A percentile compares a stretch with the other conserved stretches of the same genome.
Conservation (phyloP, 2,797 vertebrate species). For the Atherinosoma microstoma region DNA sequence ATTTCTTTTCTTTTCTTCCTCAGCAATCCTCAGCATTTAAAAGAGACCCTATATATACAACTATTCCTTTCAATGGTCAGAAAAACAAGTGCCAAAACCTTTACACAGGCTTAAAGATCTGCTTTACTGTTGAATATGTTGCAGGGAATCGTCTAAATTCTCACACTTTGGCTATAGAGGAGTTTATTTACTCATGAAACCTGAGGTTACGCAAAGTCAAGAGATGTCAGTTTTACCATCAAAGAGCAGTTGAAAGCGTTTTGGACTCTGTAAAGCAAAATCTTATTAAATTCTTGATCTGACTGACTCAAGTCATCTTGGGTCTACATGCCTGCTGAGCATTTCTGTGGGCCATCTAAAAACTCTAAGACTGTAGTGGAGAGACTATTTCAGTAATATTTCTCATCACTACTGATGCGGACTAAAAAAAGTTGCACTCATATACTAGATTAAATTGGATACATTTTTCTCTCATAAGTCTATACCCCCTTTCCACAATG, state of each 20-base stretch:
- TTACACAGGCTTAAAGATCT: slow-evolving; percentile 3
- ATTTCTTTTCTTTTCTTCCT: not conserved
- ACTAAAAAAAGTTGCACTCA: no score
- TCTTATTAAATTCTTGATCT: slow-evolving; percentile 10
- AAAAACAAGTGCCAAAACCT: slow-evolving; percentile 25
- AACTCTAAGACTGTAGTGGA: not conserved
- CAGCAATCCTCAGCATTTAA: not conserved
- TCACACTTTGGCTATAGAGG: slow-evolving; percentile 10
- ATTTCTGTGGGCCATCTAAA: not conserved
- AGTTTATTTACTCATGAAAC: slow-evolving; percentile 29
- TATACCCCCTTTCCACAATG: no score
- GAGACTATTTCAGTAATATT: not conserved
- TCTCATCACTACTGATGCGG: not conserved
- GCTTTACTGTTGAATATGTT: slow-evolving; percentile 15
- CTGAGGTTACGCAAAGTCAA: not conserved
- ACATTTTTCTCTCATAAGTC: no score
- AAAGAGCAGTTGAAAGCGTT: slow-evolving; percentile 9
- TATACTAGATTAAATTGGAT: no score
- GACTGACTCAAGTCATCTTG: not conserved
- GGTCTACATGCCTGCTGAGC: not conserved
- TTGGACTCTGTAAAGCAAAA: slow-evolving; percentile 16
- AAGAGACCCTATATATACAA: not conserved
- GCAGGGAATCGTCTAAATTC: slow-evolving; percentile 15
- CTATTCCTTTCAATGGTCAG: slow-evolving; percentile 22
- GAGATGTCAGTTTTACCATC: not conserved